Base-by-base conservation (phyloP, 1,140 invertebrate species). In the Drosophila rhopaloa region DNA sequence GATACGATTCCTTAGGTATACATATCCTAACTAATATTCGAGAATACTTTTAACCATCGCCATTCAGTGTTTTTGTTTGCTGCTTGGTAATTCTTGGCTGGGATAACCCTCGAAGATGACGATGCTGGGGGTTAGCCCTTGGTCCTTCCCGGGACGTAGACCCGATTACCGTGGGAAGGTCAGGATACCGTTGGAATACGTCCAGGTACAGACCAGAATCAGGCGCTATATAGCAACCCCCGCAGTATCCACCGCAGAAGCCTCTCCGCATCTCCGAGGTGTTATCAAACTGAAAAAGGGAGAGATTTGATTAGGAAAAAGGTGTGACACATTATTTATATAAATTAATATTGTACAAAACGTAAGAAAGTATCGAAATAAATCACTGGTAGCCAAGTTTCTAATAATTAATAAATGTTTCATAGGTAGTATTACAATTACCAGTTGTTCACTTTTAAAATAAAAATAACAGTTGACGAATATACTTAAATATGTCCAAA, bases 161-260 rank as follows among this genome's bases (percentile, higher is more conserved):
- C 56, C 70, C 70, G 70, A 73, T 73, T 73, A 73, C 70, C 70
- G 3, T 66, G 70, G 70, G 68, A 74, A 74, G 70, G 70, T 40
- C 32, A 35, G 35, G 43, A 9, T 76, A 40, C 19, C 5, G 40
- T 76, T 66, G 78, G 56, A 71, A 57, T 16, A 91, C 81, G 38
- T 92, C 83, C 40, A 92, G 56, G 60, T 90, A 90, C 10, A 92
- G 76, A n/a, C 82, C 86, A 2, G 85, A 79, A 11, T 66, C 47
- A 4, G 76, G 47, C 4, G 91, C 76, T 41, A 92, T 81, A 0
- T 62, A 81, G 70, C 92, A 92, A 10, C 80, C 75, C 6, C 91
- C 92, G 68, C 92, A 92, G 59, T 81, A 92, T 50, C 92, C 92
- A 7, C 92, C 92, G 44, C 92, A 92, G 54, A 84, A 81, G 3